Conservation (phyloP, 1,140 invertebrate genomes). For the Ladona fulva region DNA sequence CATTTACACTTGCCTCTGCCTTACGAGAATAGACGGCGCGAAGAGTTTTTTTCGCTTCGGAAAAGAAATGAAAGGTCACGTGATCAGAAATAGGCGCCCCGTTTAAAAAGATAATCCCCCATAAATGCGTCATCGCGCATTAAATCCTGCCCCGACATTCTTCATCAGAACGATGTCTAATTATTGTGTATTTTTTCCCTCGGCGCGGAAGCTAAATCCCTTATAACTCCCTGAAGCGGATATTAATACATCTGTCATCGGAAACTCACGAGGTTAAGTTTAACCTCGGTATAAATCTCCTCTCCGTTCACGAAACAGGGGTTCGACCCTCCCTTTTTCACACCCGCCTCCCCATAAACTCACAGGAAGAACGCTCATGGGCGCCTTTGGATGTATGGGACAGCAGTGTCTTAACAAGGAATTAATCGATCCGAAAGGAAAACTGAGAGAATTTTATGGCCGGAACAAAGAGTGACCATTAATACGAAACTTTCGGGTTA, state of each 20-base stretch:
- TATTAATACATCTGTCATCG: slow-evolving; percentile 6
- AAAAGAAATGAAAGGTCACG: not conserved
- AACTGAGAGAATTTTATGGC: too few species aligned
- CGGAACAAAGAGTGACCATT: too few species aligned
- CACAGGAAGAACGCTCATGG: too few species aligned
- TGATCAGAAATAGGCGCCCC: not conserved
- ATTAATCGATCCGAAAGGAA: too few species aligned
- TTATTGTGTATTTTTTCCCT: not conserved
- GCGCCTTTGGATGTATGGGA: too few species aligned
- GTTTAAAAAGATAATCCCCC: not conserved
- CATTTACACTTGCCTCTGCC: too few species aligned
- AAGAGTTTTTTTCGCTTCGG: too few species aligned
- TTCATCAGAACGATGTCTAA: not conserved
- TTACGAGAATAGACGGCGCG: too few species aligned
- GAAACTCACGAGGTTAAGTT: slow-evolving; percentile 5
- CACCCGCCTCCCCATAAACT: not conserved
- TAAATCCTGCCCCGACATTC: not conserved
- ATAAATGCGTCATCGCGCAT: not conserved
- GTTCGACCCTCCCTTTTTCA: not conserved
- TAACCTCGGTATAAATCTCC: not conserved
- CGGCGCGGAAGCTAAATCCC: not conserved
- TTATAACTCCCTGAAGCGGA: not conserved
- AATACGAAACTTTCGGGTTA: too few species aligned
- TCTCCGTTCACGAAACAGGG: not conserved
- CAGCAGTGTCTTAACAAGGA: too few species aligned